Conservation (phyloP, 2,888 invertebrate species). For the Plagodis dolabraria region DNA sequence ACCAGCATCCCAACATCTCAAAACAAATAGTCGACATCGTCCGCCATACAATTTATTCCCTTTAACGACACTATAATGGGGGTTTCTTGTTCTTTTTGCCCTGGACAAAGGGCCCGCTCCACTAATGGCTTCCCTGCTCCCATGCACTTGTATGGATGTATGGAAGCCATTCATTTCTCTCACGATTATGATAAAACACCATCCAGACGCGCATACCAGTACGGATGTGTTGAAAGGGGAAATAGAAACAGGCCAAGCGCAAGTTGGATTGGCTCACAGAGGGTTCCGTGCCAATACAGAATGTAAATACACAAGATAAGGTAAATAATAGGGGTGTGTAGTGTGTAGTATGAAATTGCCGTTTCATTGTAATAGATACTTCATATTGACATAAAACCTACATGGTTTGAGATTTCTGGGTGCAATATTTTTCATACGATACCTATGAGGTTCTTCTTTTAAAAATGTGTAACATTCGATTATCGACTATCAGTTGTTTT, state of each 20-base stretch:
- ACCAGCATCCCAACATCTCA: constrained; percentile 21
- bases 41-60: constrained; percentile 31
- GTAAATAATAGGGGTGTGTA: no score
- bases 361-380: no score
- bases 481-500: no score
- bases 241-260: not conserved
- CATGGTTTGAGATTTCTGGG: no score
- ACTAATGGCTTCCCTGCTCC: constrained; percentile 45
- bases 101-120: constrained; percentile 48
- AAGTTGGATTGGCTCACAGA: no score
- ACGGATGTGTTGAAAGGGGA: constrained; percentile 23
- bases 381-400: no score
- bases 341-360: no score
- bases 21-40: constrained; percentile 30
- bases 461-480: no score
- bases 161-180: constrained; percentile 49
- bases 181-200: constrained; percentile 47
- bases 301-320: no score
- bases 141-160: constrained; percentile 29
- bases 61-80: constrained; percentile 34
- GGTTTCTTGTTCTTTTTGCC: constrained; percentile 28
- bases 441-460: no score
- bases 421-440: no score
- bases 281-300: no score
- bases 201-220: constrained; percentile 29